These are phyloP conservation scores for Rhadina sibilatrix DNA, from an alignment of 2,113 vertebrate species.

Conservation along the genomic window DNA sequence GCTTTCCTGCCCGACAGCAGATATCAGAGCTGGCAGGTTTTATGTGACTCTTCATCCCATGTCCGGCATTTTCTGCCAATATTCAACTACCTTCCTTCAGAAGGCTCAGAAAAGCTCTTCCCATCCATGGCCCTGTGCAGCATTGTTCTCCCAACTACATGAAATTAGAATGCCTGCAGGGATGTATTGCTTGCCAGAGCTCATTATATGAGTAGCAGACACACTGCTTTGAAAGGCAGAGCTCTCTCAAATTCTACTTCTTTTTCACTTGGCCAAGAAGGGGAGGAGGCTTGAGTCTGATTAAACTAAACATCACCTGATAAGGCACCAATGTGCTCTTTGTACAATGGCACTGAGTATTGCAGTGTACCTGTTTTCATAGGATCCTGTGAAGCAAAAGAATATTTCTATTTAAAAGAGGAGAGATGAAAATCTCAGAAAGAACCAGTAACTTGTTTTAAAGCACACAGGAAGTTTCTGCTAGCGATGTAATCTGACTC, in stretches of 20 bases:
- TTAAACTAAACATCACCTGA: not conserved
- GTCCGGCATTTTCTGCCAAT: not conserved
- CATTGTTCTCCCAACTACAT: rapidly evolving
- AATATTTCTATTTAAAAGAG: not conserved
- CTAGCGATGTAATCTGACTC: not conserved
- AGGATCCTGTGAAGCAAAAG: not conserved
- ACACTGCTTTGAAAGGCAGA: not conserved
- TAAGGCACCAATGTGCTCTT: not conserved
- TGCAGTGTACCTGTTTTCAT: not conserved
- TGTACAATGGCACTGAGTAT: not conserved
- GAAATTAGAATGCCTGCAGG: not conserved
- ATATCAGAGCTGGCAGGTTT: not conserved
- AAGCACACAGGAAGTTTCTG: not conserved
- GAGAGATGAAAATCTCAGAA: not conserved
- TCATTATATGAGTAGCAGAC: not conserved
- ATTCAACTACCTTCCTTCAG: not conserved
- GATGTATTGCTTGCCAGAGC: not conserved
- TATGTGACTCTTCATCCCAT: not conserved
- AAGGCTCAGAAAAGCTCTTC: not conserved
- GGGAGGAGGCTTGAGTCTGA: not conserved
- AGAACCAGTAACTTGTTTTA: not conserved
- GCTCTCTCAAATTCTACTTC: not conserved
- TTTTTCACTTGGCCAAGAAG: not conserved
- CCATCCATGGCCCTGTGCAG: not conserved
- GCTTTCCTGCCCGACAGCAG: not conserved